Conservation (phyloP, 2,797 vertebrate genomes). For the Paramormyrops hopkinsi region DNA sequence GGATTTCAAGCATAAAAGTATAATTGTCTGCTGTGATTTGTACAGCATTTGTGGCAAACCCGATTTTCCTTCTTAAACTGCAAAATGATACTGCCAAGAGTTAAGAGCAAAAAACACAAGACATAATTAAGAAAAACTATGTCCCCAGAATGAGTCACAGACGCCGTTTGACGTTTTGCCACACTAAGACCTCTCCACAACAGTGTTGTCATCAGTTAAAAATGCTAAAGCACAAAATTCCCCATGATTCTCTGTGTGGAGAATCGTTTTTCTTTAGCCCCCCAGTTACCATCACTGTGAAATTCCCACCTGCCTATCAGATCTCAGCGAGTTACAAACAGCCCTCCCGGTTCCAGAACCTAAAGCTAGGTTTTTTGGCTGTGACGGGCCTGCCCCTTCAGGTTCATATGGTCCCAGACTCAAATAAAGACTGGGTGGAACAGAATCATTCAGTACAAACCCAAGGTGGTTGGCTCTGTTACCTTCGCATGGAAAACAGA, state of each 20-base stretch:
- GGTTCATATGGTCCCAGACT: background rate
- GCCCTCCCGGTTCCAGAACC: background rate
- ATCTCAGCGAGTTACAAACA: background rate
- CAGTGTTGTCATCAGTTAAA: background rate
- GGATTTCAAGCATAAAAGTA: background rate
- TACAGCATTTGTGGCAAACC: background rate
- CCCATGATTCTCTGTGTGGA: background rate
- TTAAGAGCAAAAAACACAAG: background rate
- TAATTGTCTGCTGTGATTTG: conserved; percentile 1
- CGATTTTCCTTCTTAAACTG: background rate
- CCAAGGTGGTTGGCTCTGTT: background rate
- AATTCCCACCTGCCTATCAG: background rate
- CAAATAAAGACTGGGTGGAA: background rate
- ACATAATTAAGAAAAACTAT: background rate
- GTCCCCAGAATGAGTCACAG: background rate
- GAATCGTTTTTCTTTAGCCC: background rate
- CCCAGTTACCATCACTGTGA: background rate
- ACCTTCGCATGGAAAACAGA: background rate
- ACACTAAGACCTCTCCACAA: too few species aligned
- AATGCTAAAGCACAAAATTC: background rate
- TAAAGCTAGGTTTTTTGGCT: background rate
- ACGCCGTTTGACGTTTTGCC: background rate
- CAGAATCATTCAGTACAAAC: background rate
- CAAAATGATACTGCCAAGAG: background rate
- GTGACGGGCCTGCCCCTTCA: background rate